These are phyloP conservation scores for Dasyurus viverrinus DNA, from an alignment of 2,113 vertebrate genomes.

Conservation along the genomic window DNA sequence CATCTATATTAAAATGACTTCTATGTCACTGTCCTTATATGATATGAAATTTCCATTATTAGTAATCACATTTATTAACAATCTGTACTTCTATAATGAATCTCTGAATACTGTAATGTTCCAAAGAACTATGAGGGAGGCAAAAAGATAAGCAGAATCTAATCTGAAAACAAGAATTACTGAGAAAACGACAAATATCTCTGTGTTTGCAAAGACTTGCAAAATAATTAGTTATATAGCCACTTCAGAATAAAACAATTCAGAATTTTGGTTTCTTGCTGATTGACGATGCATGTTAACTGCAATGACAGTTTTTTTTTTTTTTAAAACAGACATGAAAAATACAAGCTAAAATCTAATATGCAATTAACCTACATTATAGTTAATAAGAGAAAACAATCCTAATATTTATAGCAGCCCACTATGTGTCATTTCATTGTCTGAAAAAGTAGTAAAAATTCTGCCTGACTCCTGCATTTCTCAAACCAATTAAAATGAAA, in stretches of 20 bases:
- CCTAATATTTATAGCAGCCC: constrained; percentile 12
- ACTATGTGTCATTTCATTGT: constrained; percentile 28
- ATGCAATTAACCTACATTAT: not conserved
- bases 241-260: constrained; percentile 58
- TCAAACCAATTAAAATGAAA: constrained; percentile 25
- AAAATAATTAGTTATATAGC: constrained; percentile 25
- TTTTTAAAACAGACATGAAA: constrained; percentile 36
- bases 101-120: constrained; percentile 1
- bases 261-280: constrained; percentile 61
- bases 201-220: constrained; percentile 46
- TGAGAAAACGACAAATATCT: constrained; percentile 34
- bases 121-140: constrained; percentile 44
- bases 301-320: constrained; percentile 39
- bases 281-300: constrained; percentile 41
- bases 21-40: not conserved
- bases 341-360: constrained; percentile 37
- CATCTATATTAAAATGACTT: constrained; percentile 3
- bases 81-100: not conserved
- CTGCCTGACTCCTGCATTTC: constrained; percentile 39
- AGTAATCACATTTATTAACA: not conserved
- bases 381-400: constrained; percentile 34
- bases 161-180: constrained; percentile 33
- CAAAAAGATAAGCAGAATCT: constrained; percentile 9
- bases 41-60: not conserved
- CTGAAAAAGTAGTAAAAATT: constrained; percentile 50